Conservation (phyloP, 2,113 vertebrate species). For the Eublepharis macularius region DNA sequence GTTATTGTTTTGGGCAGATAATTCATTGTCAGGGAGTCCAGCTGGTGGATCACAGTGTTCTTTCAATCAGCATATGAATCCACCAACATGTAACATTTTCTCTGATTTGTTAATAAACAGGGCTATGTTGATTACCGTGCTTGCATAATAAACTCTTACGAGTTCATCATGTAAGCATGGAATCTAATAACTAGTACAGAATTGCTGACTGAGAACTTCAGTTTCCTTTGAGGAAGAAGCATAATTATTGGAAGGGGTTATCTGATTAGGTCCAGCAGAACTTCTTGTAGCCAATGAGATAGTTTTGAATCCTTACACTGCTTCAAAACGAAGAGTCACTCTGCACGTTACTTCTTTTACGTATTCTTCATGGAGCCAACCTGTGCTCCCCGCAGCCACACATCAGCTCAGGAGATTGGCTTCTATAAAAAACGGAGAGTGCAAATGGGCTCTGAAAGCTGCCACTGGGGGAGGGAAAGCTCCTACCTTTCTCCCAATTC, state of each 20-base stretch:
- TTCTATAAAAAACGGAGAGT: too few relatives aligned
- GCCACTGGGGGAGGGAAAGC: too few relatives aligned
- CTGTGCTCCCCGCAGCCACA: too few relatives aligned
- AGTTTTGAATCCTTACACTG: not conserved
- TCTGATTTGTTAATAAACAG: not conserved
- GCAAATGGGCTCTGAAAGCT: too few relatives aligned
- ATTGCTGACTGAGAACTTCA: not conserved
- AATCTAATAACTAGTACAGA: not conserved
- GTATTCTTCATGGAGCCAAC: too few relatives aligned
- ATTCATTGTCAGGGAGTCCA: not conserved
- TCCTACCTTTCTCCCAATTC: too few relatives aligned
- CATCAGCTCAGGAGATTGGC: too few relatives aligned
- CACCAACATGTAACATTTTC: not conserved
- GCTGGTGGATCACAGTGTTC: rapidly evolving
- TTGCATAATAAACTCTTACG: too few relatives aligned
- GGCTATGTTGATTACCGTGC: not conserved
- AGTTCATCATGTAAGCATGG: not conserved
- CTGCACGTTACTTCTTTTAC: too few relatives aligned
- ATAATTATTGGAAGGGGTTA: not conserved
- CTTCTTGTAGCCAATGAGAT: not conserved
- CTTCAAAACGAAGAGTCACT: too few relatives aligned
- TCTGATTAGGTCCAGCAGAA: not conserved
- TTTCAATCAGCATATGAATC: not conserved
- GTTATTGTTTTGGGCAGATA: not conserved
- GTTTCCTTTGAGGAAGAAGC: not conserved